Evolutionary conservation across 2,888 invertebrate species (phyloP).

Genomic region (Stenolophus ochropezus): DNA sequence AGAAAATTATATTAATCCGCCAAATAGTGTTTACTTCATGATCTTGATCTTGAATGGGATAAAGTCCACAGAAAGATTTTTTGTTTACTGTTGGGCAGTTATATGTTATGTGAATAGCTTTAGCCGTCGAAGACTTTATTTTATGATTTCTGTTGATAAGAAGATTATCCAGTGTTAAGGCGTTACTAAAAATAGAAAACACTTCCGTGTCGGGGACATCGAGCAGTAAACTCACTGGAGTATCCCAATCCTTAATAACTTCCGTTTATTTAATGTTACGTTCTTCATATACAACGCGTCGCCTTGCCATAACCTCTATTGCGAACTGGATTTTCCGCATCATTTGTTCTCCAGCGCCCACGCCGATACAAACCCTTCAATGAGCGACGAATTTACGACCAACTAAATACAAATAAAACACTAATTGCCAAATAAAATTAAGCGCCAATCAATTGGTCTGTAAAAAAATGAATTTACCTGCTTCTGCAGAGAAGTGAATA

Average conservation of each 20-base stretch:
- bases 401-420: not conserved
- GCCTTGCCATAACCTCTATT: slow-evolving; percentile 24
- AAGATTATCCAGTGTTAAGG: slow-evolving; percentile 20
- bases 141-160: slow-evolving; percentile 15
- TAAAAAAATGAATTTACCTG: too few relatives aligned
- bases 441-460: not conserved
- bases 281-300: slow-evolving; percentile 7
- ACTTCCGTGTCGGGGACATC: slow-evolving; percentile 3
- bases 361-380: not conserved
- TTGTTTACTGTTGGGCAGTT: not conserved
- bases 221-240: slow-evolving; percentile 22
- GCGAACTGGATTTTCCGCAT: slow-evolving; percentile 13
- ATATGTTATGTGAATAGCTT: not conserved
- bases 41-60: not conserved
- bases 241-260: slow-evolving; percentile 42
- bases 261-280: slow-evolving; percentile 37
- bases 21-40: not conserved
- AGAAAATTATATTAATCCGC: slow-evolving; percentile 7
- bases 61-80: not conserved
- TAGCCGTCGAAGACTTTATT: not conserved
- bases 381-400: slow-evolving; percentile 4
- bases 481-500: too few relatives aligned
- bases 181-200: slow-evolving; percentile 36
- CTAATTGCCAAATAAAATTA: slow-evolving; percentile 10
- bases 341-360: slow-evolving; percentile 36